Evolutionary conservation across 2,113 vertebrate species (phyloP).

Genomic region (Pomatostomus ruficeps): DNA sequence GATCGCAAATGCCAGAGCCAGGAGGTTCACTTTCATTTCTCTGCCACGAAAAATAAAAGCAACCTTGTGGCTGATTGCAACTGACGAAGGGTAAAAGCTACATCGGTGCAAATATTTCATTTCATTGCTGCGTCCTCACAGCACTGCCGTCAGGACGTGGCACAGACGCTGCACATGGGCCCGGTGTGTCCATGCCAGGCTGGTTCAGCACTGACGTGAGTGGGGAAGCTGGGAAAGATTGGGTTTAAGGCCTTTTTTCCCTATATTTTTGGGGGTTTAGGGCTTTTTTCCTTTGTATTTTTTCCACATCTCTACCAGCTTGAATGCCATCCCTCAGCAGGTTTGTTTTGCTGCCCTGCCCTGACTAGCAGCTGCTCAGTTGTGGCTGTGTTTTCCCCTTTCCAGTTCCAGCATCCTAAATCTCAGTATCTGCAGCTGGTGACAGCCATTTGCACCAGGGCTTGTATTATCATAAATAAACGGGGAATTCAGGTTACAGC

Average conservation of each 20-base stretch:
- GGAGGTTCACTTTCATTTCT: not conserved
- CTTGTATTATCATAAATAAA: not conserved
- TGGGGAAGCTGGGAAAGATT: not conserved
- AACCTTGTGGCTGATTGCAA: not conserved
- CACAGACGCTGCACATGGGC: not conserved
- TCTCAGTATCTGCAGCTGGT: not conserved
- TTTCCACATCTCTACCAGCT: not conserved
- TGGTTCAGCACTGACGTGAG: not conserved
- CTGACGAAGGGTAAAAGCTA: not conserved
- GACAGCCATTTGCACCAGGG: not conserved
- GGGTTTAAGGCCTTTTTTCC: not conserved
- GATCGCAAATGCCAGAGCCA: not conserved
- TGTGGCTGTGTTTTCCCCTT: not conserved
- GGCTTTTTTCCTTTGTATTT: not conserved
- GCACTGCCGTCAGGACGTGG: fast-evolving
- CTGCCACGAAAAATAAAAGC: not conserved
- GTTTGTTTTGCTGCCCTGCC: not conserved
- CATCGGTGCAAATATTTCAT: not conserved
- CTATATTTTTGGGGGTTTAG: too few species aligned
- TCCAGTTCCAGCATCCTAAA: not conserved
- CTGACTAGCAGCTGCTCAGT: not conserved
- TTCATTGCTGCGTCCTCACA: not conserved
- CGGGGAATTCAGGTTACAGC: not conserved
- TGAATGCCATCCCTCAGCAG: not conserved
- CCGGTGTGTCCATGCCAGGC: not conserved